Percentiles rank a stretch among this genome's conserved stretches.
Evolutionary conservation across 2,113 vertebrate genomes (phyloP).

Genomic region (Struthio camelus): DNA sequence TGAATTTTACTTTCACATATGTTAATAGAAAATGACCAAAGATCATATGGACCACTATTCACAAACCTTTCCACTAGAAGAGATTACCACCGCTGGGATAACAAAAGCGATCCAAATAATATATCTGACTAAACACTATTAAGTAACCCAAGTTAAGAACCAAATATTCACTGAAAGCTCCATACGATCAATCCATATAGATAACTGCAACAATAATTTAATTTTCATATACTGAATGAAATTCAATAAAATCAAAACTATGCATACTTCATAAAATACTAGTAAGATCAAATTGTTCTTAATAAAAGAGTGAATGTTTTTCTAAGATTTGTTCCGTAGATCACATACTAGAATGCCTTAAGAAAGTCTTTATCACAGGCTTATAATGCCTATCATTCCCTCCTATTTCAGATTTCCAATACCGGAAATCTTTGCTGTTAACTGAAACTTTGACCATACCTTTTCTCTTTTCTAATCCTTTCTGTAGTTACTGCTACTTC

Average conservation of each 20-base stretch:
- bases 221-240: background rate
- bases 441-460: background rate
- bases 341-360: background rate
- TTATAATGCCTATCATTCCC: background rate
- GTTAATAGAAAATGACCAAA: background rate
- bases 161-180: background rate
- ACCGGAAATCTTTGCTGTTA: background rate
- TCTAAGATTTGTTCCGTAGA: background rate
- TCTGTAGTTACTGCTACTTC: background rate
- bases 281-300: background rate
- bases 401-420: background rate
- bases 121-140: background rate
- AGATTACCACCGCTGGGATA: background rate
- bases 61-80: background rate
- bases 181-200: background rate
- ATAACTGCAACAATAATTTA: background rate
- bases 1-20: background rate
- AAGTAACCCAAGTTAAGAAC: background rate
- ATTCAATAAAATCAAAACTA: background rate
- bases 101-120: background rate
- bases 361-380: background rate
- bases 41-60: background rate
- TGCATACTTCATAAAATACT: background rate
- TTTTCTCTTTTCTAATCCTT: background rate
- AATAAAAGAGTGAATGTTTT: background rate